phyloP scores from a whole-genome alignment of 2,888 invertebrate genomes.

The Thereva unica region DNA sequence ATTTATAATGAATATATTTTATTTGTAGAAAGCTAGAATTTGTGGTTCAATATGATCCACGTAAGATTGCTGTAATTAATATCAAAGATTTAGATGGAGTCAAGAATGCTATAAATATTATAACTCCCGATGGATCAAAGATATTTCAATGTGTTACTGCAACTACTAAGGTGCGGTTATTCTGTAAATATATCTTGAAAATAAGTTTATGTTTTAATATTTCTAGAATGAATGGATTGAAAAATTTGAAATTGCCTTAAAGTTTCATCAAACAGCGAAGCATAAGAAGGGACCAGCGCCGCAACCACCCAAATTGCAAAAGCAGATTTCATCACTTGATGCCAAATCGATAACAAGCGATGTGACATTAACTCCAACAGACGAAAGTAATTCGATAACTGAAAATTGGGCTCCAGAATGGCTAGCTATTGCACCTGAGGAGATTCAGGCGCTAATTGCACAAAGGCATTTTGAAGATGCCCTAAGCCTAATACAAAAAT shows the following conservation, averaged over 20 bases:
- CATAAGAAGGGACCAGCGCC: slow-evolving; percentile 62
- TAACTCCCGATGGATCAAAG: slow-evolving; percentile 91
- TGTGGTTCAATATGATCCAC: slow-evolving; percentile 59
- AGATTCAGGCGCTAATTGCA: slow-evolving; percentile 92
- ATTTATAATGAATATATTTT: not conserved
- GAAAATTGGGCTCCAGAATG: slow-evolving; percentile 71
- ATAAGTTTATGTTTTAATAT: slow-evolving; percentile 9
- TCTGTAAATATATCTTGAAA: not conserved
- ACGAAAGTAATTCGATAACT: slow-evolving; percentile 45
- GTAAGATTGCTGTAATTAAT: slow-evolving; percentile 91
- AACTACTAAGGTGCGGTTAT: slow-evolving; percentile 60
- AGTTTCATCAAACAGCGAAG: slow-evolving; percentile 71
- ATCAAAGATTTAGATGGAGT: slow-evolving; percentile 87
- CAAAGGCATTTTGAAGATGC: slow-evolving; percentile 96
- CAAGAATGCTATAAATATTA: slow-evolving; percentile 90
- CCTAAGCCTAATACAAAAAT: slow-evolving; percentile 75
- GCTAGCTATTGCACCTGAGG: slow-evolving; percentile 89
- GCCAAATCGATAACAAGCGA: slow-evolving; percentile 47
- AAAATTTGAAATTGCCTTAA: slow-evolving; percentile 88
- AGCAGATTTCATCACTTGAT: slow-evolving; percentile 45
- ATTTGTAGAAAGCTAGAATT: slow-evolving; percentile 55
- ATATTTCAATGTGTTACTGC: slow-evolving; percentile 86
- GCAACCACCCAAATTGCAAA: slow-evolving; percentile 50
- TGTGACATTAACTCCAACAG: slow-evolving; percentile 48
- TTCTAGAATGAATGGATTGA: slow-evolving; percentile 88